Conservation (phyloP, 2,888 invertebrate species). For the Leptinotarsa tumamoca region DNA sequence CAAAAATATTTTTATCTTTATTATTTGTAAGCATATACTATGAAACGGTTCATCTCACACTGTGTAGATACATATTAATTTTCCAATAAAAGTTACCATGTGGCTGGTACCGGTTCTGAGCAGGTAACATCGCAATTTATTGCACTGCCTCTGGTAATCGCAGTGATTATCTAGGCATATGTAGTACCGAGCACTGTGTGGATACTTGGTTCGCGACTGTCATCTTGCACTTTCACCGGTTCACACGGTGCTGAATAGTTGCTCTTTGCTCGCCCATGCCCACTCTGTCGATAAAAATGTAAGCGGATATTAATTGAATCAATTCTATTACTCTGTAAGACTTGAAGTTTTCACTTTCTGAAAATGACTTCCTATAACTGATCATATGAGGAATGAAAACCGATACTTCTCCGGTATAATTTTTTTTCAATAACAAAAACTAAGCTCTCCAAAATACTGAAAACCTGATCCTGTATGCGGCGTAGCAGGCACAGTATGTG, state of each 20-base stretch:
- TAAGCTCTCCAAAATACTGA: too few relatives aligned
- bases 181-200: slow-evolving; percentile 50
- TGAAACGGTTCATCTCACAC: background rate
- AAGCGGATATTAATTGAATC: background rate
- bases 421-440: too few relatives aligned
- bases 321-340: background rate
- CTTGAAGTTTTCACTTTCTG: too few relatives aligned
- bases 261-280: slow-evolving; percentile 47
- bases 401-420: too few relatives aligned
- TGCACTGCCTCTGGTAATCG: slow-evolving; percentile 54
- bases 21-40: background rate
- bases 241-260: slow-evolving; percentile 58
- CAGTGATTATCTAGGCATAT: slow-evolving; percentile 56
- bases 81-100: background rate
- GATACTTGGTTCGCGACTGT: slow-evolving; percentile 52
- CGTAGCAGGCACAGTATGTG: too few relatives aligned
- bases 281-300: slow-evolving; percentile 29
- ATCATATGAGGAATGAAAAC: too few relatives aligned
- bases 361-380: too few relatives aligned
- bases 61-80: background rate
- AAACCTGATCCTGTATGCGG: too few relatives aligned
- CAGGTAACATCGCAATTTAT: slow-evolving; percentile 36
- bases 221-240: slow-evolving; percentile 63
- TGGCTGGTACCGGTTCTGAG: slow-evolving; percentile 22
- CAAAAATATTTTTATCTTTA: background rate